Evolutionary conservation across 2,113 vertebrate species (phyloP), one percentile per base, ranked within the genome.

Genomic region (Acanthochromis polyacanthus): DNA sequence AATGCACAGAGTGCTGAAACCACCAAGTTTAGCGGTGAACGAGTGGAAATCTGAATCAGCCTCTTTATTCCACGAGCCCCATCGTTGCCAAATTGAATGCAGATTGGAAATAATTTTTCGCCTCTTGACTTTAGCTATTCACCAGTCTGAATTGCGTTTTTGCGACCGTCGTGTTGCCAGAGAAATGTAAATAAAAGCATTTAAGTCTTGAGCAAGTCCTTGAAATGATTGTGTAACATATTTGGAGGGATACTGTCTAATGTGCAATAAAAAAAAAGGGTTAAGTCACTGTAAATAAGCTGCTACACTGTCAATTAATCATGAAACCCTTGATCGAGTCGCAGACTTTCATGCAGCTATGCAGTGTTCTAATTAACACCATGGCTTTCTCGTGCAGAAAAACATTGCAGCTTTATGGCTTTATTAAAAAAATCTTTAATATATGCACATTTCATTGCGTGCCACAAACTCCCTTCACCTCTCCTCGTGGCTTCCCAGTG

Each of bases 1-100:
- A 88, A 89, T 69, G 68, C 96, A 95, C 94, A 96, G 95, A 95
- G 95, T 95, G 96, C 71, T 1, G 55, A 17, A 96, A 25, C 95
- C 94, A 96, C 96, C 95, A 96, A 97, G 96, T 98, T 97, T 96
- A 97, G 95, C 95, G 79, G 95, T 90, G 96, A 96, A 96, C 96
- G 95, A 97, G 96, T 97, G 96, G 95, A 95, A 95, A 96, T 96
- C 95, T 96, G 96, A 98, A 96, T 96, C 96, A 92, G 87, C 94
- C 96, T 95, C 96, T 97, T 96, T 96, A 96, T 96, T 96, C 95
- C 94, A 96, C 95, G 95, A 98, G 96, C 84, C 95, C 94, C 95
- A 96, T 98, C 96, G 96, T 97, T 96, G 95, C 96, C 96, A 98
- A 97, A 97, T 98, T 97, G 95, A 98, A 97, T 96, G 96, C 96